Base-by-base conservation (phyloP, 2,113 vertebrate genomes). In the Petromus typicus region DNA sequence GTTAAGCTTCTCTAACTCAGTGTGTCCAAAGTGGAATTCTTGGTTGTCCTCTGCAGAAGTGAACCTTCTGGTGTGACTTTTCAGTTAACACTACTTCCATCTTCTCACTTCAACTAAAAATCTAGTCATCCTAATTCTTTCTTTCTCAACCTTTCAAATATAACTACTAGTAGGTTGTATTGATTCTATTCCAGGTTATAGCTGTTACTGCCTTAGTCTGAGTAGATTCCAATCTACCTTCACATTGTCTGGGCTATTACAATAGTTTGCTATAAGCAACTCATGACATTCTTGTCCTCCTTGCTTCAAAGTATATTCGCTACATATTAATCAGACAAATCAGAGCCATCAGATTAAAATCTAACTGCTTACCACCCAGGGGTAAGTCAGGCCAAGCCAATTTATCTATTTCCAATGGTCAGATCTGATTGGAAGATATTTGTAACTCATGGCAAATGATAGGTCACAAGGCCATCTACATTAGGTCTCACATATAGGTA, bases 291-390 rank as follows among this genome's bases (percentile, higher is more conserved):
- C 27, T 66, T 59, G 43, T 43, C 56, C 34, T 71, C 45, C 32
- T 54, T 82, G n/a, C 34, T 18, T 27, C 30, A 30, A 69, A 66
- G 30, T 45, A 32, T 32, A 61, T 45, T 87, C 69, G 95, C 40
- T 82, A 54, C 1, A 27, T 89, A 61, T 56, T 82, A 64, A 27
- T 83, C 56, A 82, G 83, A n/a, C 63, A 90, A 89, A 73, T 86
- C 75, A 86, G 59, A 89, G 57, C 61, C 57, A 83, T 90, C 32
- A 76, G 34, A 95, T 88, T 69, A 81, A 89, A 63, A 84, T 51
- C 37, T 66, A 79, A 2, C 40, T 84, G 61, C 32, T 95, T 61
- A 90, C 34, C 18, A 75, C 7, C 1, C 3, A 45, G 48, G 54
- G 27, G 63, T 13, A 90, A 95, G 43, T 27, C 40, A 23, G 66